Conservation (phyloP, 2,113 vertebrate genomes). For the Prietella phreatophila region DNA sequence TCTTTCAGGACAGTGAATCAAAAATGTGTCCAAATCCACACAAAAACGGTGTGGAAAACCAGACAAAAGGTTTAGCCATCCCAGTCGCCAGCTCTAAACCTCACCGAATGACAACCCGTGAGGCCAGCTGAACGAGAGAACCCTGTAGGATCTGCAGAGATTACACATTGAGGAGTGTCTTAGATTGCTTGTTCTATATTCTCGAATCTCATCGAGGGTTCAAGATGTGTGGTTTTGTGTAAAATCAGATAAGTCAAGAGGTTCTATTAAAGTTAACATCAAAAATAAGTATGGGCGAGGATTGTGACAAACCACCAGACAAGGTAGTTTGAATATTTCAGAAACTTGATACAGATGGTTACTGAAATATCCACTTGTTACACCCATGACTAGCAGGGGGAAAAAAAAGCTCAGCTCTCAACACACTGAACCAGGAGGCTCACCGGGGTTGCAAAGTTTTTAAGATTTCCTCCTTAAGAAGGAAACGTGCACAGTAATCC, state of each 20-base stretch:
- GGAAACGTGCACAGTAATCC: too few species aligned
- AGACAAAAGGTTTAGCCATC: neutral
- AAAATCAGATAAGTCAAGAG: neutral
- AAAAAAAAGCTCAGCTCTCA: neutral
- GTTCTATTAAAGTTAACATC: neutral
- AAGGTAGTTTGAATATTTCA: neutral
- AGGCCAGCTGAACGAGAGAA: neutral
- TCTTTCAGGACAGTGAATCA: neutral
- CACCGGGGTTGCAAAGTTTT: neutral
- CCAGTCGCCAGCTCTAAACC: neutral
- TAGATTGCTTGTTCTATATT: neutral
- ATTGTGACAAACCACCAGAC: too few species aligned
- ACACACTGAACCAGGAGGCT: neutral
- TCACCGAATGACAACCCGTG: neutral
- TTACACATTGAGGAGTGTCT: neutral
- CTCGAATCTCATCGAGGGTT: neutral
- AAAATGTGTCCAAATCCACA: neutral
- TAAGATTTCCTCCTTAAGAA: neutral
- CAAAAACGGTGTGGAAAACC: neutral
- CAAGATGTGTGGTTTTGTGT: neutral
- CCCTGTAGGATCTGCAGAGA: neutral
- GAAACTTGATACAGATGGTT: neutral
- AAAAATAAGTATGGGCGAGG: neutral
- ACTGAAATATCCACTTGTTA: neutral
- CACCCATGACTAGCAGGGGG: neutral